Conservation (phyloP, 1,140 invertebrate genomes). For the Drosophila mojavensis region DNA sequence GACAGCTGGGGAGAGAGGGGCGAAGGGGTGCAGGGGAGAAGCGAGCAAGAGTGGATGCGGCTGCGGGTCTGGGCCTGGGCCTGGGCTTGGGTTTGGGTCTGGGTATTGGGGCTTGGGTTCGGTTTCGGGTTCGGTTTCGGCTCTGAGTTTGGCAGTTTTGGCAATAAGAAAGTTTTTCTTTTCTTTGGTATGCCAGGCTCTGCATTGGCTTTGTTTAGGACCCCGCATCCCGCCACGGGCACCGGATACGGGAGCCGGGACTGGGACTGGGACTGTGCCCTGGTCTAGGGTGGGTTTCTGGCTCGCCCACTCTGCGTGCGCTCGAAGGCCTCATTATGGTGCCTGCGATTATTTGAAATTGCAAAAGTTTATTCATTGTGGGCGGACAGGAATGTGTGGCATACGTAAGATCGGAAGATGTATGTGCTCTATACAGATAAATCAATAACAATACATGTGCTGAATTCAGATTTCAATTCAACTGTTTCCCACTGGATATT, state of each 20-base stretch:
- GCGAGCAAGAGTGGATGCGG: background rate
- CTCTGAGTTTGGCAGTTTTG: slow-evolving; percentile 74
- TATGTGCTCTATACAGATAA: slow-evolving; percentile 65
- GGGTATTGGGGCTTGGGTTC: slow-evolving; percentile 11
- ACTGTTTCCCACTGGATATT: too few species aligned
- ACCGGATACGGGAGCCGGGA: background rate
- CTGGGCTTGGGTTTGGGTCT: slow-evolving; percentile 5
- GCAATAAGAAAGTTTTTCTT: slow-evolving; percentile 82
- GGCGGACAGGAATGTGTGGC: slow-evolving; percentile 48
- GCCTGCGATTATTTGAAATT: slow-evolving; percentile 81
- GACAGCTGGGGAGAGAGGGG: background rate
- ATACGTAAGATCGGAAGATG: slow-evolving; percentile 74
- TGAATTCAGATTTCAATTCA: slow-evolving; percentile 66
- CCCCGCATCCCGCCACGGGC: slow-evolving; percentile 21
- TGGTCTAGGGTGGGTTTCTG: slow-evolving; percentile 11
- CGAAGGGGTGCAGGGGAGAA: background rate
- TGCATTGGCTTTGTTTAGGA: slow-evolving; percentile 47
- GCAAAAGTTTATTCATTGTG: slow-evolving; percentile 79
- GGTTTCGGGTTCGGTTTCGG: slow-evolving; percentile 43
- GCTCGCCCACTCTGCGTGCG: slow-evolving; percentile 43
- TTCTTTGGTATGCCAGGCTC: slow-evolving; percentile 54
- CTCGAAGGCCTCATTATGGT: slow-evolving; percentile 77
- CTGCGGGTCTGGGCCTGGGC: slow-evolving; percentile 1
- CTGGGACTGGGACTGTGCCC: background rate
- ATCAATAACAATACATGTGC: slow-evolving; percentile 77